Evolutionary conservation across 2,113 vertebrate species (phyloP).

Genomic region (Pseudolaguvia tuberculata): DNA sequence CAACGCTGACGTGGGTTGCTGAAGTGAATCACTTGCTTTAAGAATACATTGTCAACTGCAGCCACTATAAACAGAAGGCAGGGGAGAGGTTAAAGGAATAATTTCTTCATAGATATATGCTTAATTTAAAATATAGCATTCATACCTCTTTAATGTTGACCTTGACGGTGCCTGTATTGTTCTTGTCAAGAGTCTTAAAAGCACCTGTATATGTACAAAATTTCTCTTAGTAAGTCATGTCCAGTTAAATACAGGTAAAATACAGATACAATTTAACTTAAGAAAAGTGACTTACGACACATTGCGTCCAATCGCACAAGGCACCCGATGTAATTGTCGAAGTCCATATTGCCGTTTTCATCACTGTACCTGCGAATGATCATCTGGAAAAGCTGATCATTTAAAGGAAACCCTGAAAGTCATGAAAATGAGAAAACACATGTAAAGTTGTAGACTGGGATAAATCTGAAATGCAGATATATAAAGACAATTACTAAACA

Average conservation of each 20-base stretch:
- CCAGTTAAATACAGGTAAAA: neutral
- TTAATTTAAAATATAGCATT: neutral
- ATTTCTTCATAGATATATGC: too few species aligned
- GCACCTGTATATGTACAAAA: constrained; percentile 65
- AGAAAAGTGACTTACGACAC: constrained; percentile 74
- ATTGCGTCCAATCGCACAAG: constrained; percentile 89
- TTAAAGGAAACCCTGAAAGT: constrained; percentile 80
- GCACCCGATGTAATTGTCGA: constrained; percentile 90
- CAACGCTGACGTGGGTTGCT: neutral
- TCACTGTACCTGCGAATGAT: constrained; percentile 77
- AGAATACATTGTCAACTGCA: constrained; percentile 78
- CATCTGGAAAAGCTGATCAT: constrained; percentile 70
- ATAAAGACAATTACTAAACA: neutral
- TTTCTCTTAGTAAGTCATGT: neutral
- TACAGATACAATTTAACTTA: neutral
- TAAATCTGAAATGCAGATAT: neutral
- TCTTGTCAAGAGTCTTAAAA: constrained; percentile 82
- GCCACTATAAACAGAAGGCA: constrained; percentile 63
- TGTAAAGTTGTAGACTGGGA: neutral
- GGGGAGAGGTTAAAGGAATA: neutral
- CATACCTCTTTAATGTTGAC: constrained; percentile 82
- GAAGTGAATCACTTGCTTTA: constrained; percentile 50
- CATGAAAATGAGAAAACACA: neutral
- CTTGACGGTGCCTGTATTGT: constrained; percentile 73
- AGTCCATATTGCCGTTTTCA: constrained; percentile 80